Evolutionary conservation across 2,113 vertebrate genomes (phyloP).

Genomic region (Raja brachyura): DNA sequence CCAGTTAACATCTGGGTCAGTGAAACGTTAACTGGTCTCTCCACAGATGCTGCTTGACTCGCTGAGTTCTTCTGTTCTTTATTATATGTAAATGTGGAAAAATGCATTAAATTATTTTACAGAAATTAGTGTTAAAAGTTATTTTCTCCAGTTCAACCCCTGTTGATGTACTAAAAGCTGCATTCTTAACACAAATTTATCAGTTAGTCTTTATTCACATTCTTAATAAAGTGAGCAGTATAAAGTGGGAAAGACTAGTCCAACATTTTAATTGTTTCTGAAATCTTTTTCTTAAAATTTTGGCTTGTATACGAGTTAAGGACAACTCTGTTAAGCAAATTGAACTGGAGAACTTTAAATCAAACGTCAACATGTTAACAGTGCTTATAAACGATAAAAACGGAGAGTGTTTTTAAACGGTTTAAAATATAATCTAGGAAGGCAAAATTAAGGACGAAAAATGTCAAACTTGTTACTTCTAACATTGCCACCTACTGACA

Average conservation of each 20-base stretch:
- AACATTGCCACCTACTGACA: neutral
- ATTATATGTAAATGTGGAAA: neutral
- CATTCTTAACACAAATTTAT: neutral
- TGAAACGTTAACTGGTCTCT: too few relatives aligned
- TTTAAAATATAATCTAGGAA: neutral
- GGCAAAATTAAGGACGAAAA: neutral
- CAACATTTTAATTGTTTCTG: neutral
- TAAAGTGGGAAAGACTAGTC: neutral
- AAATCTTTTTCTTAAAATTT: neutral
- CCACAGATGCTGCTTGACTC: too few relatives aligned
- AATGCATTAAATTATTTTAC: neutral
- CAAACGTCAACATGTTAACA: neutral
- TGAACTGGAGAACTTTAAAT: neutral
- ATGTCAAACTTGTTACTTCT: neutral
- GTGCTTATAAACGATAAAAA: neutral
- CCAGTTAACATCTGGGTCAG: slow-evolving; percentile 38
- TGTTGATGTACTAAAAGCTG: neutral
- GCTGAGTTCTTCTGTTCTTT: too few relatives aligned
- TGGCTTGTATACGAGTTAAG: neutral
- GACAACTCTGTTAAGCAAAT: neutral
- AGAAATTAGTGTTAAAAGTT: neutral
- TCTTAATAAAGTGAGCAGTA: neutral
- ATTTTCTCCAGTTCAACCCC: neutral
- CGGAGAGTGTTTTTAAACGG: neutral
- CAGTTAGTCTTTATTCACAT: neutral